Evolutionary conservation across 2,113 vertebrate species (phyloP).

Genomic region (Lophura nycthemera): DNA sequence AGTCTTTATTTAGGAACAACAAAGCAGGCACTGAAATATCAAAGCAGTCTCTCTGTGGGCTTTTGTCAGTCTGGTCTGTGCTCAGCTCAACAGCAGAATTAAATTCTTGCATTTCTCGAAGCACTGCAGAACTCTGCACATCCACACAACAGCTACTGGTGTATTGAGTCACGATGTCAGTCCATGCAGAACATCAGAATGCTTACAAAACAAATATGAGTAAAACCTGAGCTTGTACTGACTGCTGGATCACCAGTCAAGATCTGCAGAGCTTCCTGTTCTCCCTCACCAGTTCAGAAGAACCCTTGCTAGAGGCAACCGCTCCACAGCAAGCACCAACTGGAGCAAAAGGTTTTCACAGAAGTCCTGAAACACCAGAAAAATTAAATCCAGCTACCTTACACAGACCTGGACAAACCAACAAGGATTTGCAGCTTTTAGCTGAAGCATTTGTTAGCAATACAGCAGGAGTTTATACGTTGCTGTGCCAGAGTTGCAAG

Average conservation of each 20-base stretch:
- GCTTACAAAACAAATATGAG: rapidly evolving
- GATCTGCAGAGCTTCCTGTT: not conserved
- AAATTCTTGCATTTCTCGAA: not conserved
- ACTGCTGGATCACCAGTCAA: not conserved
- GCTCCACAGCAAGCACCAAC: rapidly evolving
- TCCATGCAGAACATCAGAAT: rapidly evolving
- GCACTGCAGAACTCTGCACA: not conserved
- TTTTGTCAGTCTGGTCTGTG: not conserved
- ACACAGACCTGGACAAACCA: not conserved
- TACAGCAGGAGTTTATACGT: not conserved
- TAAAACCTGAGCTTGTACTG: not conserved
- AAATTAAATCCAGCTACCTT: not conserved
- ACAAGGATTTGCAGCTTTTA: not conserved
- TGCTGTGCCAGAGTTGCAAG: not conserved
- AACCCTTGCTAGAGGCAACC: not conserved
- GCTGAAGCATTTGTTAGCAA: not conserved
- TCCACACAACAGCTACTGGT: rapidly evolving
- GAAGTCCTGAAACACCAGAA: not conserved
- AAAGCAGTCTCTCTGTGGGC: not conserved
- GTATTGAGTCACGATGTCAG: not conserved
- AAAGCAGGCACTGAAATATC: not conserved
- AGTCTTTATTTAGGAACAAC: not conserved
- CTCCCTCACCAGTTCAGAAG: rapidly evolving
- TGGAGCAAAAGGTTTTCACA: not conserved
- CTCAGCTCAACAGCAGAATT: not conserved